These are phyloP conservation scores for Mormoops blainvillei DNA, from an alignment of 2,113 vertebrate species.

Conservation along the genomic window DNA sequence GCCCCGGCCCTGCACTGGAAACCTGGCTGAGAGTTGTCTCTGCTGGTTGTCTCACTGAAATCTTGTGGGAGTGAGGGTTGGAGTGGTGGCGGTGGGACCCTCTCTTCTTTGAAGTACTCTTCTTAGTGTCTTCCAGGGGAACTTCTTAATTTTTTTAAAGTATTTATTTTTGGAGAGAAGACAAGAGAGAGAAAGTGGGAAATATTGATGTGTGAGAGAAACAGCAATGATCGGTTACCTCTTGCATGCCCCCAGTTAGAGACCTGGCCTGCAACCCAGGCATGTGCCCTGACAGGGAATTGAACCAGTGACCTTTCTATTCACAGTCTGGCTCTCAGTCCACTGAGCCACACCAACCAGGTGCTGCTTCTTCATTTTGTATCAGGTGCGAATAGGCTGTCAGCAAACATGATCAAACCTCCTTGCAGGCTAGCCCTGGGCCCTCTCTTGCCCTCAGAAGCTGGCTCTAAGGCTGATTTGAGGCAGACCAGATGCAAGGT, in stretches of 20 bases:
- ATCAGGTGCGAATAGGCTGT: neutral
- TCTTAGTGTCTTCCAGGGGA: neutral
- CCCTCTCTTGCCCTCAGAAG: neutral
- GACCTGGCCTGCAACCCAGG: too few relatives aligned
- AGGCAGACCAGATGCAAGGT: neutral
- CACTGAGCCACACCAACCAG: too few relatives aligned
- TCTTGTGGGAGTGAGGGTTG: neutral
- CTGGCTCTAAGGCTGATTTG: neutral
- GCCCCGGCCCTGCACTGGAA: fast-evolving
- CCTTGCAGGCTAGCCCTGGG: neutral
- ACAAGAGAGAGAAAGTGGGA: too few relatives aligned
- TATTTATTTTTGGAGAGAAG: too few relatives aligned
- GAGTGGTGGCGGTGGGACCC: too few relatives aligned
- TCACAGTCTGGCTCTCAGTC: too few relatives aligned
- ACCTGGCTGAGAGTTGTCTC: neutral
- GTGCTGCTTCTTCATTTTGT: neutral
- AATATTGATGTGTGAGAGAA: too few relatives aligned
- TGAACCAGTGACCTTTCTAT: too few relatives aligned
- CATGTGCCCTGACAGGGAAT: too few relatives aligned
- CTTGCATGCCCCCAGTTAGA: too few relatives aligned
- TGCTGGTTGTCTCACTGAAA: neutral
- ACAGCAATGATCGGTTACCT: too few relatives aligned
- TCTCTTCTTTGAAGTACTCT: neutral
- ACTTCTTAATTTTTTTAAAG: too few relatives aligned
- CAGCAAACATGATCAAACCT: neutral